These are phyloP conservation scores for Volucella zonaria DNA, from an alignment of 2,888 invertebrate genomes.

Conservation along the genomic window DNA sequence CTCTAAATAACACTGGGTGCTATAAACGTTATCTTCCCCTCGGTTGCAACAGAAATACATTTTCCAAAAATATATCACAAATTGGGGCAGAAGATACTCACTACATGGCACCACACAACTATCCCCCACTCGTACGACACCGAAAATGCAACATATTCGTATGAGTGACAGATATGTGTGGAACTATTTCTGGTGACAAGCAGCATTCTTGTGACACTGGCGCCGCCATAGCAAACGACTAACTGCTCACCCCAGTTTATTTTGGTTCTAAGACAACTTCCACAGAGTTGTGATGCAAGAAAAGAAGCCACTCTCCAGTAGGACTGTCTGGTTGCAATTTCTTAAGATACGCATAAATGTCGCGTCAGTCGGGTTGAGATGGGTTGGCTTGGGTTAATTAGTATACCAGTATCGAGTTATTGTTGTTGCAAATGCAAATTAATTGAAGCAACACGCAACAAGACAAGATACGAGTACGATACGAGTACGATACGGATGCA, in stretches of 20 bases:
- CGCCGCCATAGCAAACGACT: slow-evolving; percentile 29
- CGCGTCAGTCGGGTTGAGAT: slow-evolving; percentile 6
- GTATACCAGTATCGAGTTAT: slow-evolving; percentile 6
- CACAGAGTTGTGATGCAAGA: too few species aligned
- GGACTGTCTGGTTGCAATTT: slow-evolving; percentile 3
- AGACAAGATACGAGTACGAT: slow-evolving; percentile 40
- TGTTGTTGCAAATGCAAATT: slow-evolving; percentile 58
- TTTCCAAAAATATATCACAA: slow-evolving; percentile 57
- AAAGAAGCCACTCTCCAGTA: neutral
- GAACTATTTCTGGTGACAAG: slow-evolving; percentile 41
- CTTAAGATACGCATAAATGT: slow-evolving; percentile 2
- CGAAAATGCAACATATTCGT: slow-evolving; percentile 5
- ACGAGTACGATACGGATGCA: slow-evolving; percentile 6
- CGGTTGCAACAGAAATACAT: slow-evolving; percentile 18
- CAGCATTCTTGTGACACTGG: slow-evolving; percentile 34
- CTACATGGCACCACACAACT: neutral
- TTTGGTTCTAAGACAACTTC: too few species aligned
- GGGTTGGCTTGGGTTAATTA: slow-evolving; percentile 25
- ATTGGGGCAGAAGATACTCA: slow-evolving; percentile 54
- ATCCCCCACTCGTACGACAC: neutral
- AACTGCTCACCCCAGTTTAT: too few species aligned
- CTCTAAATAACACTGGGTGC: neutral
- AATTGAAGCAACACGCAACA: slow-evolving; percentile 40
- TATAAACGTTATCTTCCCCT: slow-evolving; percentile 12
- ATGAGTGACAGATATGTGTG: slow-evolving; percentile 7